These are phyloP conservation scores for Catagonus wagneri DNA, from an alignment of 2,113 vertebrate species.

Conservation along the genomic window DNA sequence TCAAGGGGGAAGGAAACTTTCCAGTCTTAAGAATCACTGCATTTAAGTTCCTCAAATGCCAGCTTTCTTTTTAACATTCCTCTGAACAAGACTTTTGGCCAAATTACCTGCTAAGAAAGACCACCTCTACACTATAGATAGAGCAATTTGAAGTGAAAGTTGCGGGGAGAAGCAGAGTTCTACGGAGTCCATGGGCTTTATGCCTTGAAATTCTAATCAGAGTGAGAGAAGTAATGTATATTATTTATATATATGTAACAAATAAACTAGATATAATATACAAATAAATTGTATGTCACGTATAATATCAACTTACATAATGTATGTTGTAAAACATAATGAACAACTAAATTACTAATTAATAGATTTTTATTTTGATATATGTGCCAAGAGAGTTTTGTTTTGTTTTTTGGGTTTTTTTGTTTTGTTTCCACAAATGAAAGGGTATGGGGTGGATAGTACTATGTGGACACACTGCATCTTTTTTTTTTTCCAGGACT, in stretches of 20 bases:
- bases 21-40: background rate
- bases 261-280: background rate
- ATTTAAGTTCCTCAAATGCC: background rate
- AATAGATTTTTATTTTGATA: background rate
- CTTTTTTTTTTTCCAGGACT: background rate
- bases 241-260: background rate
- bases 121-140: background rate
- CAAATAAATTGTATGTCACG: background rate
- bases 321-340: background rate
- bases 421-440: no score
- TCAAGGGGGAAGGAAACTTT: background rate
- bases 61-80: background rate
- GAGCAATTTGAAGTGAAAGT: background rate
- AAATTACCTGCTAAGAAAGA: background rate
- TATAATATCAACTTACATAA: background rate
- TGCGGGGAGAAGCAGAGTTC: background rate
- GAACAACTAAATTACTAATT: background rate
- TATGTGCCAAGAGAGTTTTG: rapidly evolving
- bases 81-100: background rate
- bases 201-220: background rate
- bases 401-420: background rate
- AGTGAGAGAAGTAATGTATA: background rate
- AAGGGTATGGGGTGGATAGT: background rate
- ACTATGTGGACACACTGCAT: background rate
- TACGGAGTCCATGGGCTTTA: background rate